phyloP scores from a whole-genome alignment of 2,797 vertebrate genomes.

The Salmo trutta region DNA sequence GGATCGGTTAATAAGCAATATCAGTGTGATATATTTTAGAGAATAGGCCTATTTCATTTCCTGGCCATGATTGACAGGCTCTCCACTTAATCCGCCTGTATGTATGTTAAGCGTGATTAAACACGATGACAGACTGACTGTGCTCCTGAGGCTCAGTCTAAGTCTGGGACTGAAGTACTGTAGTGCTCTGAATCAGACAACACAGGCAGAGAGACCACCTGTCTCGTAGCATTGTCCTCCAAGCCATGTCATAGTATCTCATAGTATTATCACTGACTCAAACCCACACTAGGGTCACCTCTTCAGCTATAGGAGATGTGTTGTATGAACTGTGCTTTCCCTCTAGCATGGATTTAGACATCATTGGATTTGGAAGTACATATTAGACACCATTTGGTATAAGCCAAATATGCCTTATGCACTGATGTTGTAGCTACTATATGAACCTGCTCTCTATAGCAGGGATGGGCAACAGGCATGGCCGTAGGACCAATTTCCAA shows the following conservation, averaged over 20 bases:
- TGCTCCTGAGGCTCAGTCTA: constrained; percentile 21
- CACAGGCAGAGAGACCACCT: not conserved
- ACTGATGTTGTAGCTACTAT: not conserved
- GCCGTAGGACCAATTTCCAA: too few relatives aligned
- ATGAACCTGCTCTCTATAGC: not conserved
- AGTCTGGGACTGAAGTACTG: too few relatives aligned
- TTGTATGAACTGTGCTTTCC: not conserved
- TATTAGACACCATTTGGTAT: not conserved
- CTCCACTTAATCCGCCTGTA: constrained; percentile 37
- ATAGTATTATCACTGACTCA: not conserved
- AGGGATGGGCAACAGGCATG: too few relatives aligned
- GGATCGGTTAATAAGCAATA: constrained; percentile 27
- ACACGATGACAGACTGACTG: constrained; percentile 25
- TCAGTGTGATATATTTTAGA: constrained; percentile 19
- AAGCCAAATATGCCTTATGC: not conserved
- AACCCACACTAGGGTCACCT: not conserved
- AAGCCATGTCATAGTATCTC: not conserved
- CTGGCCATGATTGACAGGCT: constrained; percentile 50
- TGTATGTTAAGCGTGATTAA: constrained; percentile 39
- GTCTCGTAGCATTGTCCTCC: not conserved
- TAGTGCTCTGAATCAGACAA: too few relatives aligned
- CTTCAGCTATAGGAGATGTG: not conserved
- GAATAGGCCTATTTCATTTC: constrained; percentile 58
- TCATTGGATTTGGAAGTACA: not conserved
- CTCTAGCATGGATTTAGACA: not conserved